Base-by-base conservation (phyloP, 2,113 vertebrate genomes). In the Muscicapa adusta region DNA sequence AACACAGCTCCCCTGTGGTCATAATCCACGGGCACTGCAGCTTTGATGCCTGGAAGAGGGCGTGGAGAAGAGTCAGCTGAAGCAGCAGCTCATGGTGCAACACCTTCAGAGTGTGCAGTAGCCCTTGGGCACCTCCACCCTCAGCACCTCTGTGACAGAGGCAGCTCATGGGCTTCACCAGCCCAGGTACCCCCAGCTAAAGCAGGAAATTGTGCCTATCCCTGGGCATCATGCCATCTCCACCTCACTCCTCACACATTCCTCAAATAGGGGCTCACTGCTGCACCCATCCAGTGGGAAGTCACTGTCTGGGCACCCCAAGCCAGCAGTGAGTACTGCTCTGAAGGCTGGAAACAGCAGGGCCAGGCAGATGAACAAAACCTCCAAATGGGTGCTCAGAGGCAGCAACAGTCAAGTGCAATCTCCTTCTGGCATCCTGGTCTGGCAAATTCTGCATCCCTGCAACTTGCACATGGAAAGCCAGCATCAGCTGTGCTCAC, bases 1-100 rank as follows among this genome's bases (percentile, higher is more conserved):
- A 85, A 66, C 60, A 48, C 66, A 87, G 78, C 89, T 85, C 31
- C 61, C 68, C 77, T 62, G 70, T 12, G 3, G 87, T 90, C 88
- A 88, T 24, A 85, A 73, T 73, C 89, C 81, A 94, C 7, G 1
- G 1, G 71, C 78, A 70, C 45, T 2, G 12, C 47, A 62, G 91
- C 78, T 89, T 66, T 85, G 84, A 94, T 70, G 28, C 85, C 93
- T 96, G 67, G 23, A 93, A 78, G 42, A 61, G 11, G 29, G 20
- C 3, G 33, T 77, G 29, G 29, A 94, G 15, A 28, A 82, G 12
- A 65, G 56, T 88, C 34, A 90, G 51, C 38, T 34, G 10, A 5
- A 66, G 50, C 56, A 79, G 74, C 22, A 89, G 45, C 74, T 82
- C 7, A 3, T 29, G 29, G 40, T 62, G 12, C 22, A 67, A 60